Evolutionary conservation across 2,888 invertebrate genomes (phyloP).

Genomic region (Meta bourneti): DNA sequence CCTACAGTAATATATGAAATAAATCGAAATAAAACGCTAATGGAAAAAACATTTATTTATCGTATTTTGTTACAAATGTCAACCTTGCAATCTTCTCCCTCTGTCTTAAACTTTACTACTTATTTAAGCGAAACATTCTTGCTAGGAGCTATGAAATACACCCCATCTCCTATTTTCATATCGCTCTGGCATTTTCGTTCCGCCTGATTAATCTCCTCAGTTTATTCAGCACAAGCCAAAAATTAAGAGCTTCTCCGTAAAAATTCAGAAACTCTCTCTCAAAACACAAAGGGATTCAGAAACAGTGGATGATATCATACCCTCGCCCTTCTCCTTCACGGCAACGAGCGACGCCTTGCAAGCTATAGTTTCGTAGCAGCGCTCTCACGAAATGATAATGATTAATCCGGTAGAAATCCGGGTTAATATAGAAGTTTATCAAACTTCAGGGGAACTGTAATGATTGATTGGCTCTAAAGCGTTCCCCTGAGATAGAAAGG

Average conservation of each 20-base stretch:
- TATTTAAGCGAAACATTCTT: too few species aligned
- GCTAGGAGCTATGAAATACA: not conserved
- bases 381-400: constrained; percentile 22
- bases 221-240: not conserved
- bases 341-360: too few species aligned
- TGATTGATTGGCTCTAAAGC: constrained; percentile 37
- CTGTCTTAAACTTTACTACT: too few species aligned
- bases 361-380: not conserved
- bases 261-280: not conserved
- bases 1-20: too few species aligned
- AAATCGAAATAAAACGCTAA: too few species aligned
- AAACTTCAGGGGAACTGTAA: constrained; percentile 21
- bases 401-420: constrained; percentile 34
- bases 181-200: constrained; percentile 29
- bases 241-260: not conserved
- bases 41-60: too few species aligned
- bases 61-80: too few species aligned
- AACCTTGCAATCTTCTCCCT: too few species aligned
- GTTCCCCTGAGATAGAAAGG: not conserved
- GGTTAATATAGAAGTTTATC: constrained; percentile 44
- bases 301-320: not conserved
- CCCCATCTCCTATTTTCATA: not conserved
- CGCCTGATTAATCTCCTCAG: constrained; percentile 9
- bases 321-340: too few species aligned
- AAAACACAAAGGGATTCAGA: not conserved